These are phyloP conservation scores for Epirrhoe alternata DNA, from an alignment of 2,888 invertebrate species.

Conservation along the genomic window DNA sequence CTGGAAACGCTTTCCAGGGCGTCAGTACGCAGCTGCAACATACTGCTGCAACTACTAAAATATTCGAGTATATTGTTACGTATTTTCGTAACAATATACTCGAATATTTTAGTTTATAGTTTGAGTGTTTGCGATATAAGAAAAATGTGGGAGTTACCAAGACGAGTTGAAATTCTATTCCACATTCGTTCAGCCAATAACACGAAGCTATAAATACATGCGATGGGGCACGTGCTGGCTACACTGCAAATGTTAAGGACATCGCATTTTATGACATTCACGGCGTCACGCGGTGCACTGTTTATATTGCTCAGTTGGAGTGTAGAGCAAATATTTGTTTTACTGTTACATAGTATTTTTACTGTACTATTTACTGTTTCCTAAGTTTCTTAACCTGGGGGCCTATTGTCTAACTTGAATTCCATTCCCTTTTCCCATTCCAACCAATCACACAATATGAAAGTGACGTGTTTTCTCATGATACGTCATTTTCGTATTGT, in stretches of 20 bases:
- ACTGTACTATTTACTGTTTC: not conserved
- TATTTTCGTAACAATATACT: too few species aligned
- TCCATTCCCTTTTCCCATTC: too few species aligned
- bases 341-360: constrained; percentile 1
- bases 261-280: constrained; percentile 25
- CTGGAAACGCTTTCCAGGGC: too few species aligned
- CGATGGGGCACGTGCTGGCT: constrained; percentile 21
- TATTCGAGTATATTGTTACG: too few species aligned
- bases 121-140: not conserved
- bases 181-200: constrained; percentile 24
- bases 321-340: not conserved
- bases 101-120: not conserved
- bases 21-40: too few species aligned
- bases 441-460: too few species aligned
- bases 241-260: constrained; percentile 26
- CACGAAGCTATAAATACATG: constrained; percentile 26
- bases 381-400: too few species aligned
- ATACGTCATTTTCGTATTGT: too few species aligned
- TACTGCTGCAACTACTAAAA: too few species aligned
- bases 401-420: too few species aligned
- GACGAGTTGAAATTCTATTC: constrained; percentile 24
- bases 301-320: constrained; percentile 9
- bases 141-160: not conserved
- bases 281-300: constrained; percentile 14
- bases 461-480: too few species aligned